phyloP scores from a whole-genome alignment of 2,113 vertebrate species.

The Tragelaphus imberbis region DNA sequence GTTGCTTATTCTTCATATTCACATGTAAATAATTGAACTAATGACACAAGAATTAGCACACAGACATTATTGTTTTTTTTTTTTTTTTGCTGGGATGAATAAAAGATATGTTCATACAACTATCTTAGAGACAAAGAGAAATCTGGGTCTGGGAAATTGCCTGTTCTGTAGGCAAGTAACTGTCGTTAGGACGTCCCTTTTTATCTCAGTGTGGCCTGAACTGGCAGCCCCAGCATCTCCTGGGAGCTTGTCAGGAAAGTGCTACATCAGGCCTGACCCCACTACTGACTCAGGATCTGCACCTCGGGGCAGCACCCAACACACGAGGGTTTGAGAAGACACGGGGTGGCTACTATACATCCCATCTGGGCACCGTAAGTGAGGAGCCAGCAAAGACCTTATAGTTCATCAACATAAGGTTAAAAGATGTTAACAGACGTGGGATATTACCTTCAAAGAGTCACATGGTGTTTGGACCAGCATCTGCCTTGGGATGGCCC shows the following conservation, averaged over 20 bases:
- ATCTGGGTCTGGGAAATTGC: not conserved
- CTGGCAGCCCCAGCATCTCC: not conserved
- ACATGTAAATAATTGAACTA: not conserved
- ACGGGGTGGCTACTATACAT: not conserved
- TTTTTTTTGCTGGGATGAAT: not conserved
- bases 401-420: not conserved
- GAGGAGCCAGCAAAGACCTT: not conserved
- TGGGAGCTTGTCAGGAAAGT: not conserved
- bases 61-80: not conserved
- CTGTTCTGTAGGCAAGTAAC: not conserved
- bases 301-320: not conserved
- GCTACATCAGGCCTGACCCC: not conserved
- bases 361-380: accelerated
- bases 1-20: not conserved
- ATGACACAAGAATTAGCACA: not conserved
- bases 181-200: not conserved
- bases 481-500: accelerated
- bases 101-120: not conserved
- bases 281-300: no score
- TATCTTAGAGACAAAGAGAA: not conserved
- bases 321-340: not conserved
- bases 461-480: accelerated
- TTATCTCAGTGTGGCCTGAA: not conserved
- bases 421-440: not conserved
- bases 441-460: not conserved